Conservation (phyloP, 2,888 invertebrate species). For the Papilio elwesi region DNA sequence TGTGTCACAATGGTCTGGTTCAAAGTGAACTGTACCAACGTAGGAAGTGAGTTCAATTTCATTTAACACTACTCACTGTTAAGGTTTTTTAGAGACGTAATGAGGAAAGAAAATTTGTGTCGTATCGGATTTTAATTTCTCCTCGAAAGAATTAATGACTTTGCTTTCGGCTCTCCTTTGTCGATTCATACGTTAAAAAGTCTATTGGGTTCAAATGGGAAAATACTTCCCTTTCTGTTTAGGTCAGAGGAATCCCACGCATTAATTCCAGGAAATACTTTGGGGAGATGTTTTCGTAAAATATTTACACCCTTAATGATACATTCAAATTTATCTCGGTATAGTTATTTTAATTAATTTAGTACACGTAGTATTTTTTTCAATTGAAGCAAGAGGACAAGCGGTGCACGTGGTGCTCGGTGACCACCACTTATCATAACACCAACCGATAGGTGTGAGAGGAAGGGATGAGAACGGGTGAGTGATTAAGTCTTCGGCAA, state of each 20-base stretch:
- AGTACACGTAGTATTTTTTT: too few relatives aligned
- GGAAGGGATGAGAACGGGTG: too few relatives aligned
- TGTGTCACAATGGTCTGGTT: constrained; percentile 39
- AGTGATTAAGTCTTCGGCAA: too few relatives aligned
- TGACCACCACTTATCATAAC: too few relatives aligned
- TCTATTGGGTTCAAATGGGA: constrained; percentile 59
- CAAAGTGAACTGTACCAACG: constrained; percentile 38
- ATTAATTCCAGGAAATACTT: not conserved
- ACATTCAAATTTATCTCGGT: not conserved
- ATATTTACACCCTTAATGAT: not conserved
- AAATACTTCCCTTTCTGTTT: constrained; percentile 38
- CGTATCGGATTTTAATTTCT: constrained; percentile 84
- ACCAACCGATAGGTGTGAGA: too few relatives aligned
- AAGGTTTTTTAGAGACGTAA: constrained; percentile 27
- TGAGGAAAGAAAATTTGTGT: constrained; percentile 73
- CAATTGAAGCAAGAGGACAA: too few relatives aligned
- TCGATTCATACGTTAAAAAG: constrained; percentile 69
- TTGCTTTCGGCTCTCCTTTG: constrained; percentile 66
- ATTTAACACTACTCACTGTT: not conserved
- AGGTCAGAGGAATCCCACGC: not conserved
- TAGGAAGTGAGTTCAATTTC: constrained; percentile 46
- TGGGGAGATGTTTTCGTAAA: not conserved
- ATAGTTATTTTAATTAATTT: not conserved
- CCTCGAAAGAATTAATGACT: constrained; percentile 78
- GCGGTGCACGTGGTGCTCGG: too few relatives aligned